Evolutionary conservation across 2,888 invertebrate genomes (phyloP), one percentile per base, ranked within the genome.

Genomic region (Andrena minutula): DNA sequence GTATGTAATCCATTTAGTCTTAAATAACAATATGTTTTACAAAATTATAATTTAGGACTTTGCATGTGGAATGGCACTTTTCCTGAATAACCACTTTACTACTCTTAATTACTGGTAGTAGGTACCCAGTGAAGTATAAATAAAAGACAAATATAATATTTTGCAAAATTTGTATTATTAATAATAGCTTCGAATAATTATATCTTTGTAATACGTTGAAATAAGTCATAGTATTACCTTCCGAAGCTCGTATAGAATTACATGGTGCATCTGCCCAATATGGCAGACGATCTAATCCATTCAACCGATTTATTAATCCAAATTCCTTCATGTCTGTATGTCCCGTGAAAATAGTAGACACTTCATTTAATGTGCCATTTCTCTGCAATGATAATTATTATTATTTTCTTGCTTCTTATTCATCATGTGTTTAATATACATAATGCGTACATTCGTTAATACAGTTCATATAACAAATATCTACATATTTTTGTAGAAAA

Each of bases 331-430:
- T 96, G 16, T 95, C 95, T 12, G 94, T 95, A 73, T 96, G 95
- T 0, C 98, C 98, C 0, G 97, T 97, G 91, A 96, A 96, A 60
- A 98, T 97, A 0, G 97, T 97, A 0, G 97, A 97, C 2, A 97
- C 96, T 92, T 98, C 98, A 16, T 96, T 96, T 28, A 98, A 92
- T 0, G 97, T 97, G 0, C 97, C 97, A 91, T 98, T 98, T 91
- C 98, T 95, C 96, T 97, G 94, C 6, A 88, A 86, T 78, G 12
- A 3, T 58, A 74, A 35, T 28, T 71, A 58, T 58, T 30, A 30
- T 35, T 56, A 51, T 16, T 65, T n/a, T 1, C 30, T 20, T 41
- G 16, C 41, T 41, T 41, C 41, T 12, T 41, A 41, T 12, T 12
- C 16, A 0, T 30, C 8, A 1, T 23, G 20, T 23, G 30, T 20